Evolutionary conservation across 2,888 invertebrate genomes (phyloP), one percentile per base, ranked within the genome.

Genomic region (Flexamia atlantica): DNA sequence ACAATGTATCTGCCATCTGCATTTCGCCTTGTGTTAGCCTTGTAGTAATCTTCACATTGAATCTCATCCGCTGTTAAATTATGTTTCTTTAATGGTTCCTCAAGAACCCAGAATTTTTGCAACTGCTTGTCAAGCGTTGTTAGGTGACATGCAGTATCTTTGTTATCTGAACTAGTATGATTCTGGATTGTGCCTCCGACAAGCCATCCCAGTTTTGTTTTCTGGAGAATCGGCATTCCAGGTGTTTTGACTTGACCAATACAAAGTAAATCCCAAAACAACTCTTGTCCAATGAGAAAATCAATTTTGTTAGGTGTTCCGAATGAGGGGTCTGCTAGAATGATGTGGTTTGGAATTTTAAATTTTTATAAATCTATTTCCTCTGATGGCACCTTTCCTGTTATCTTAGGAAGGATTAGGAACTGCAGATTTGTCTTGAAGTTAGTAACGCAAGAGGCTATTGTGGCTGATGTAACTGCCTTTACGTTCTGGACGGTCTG

Each of bases 191-290:
- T 80, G 9, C 60, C 80, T 10, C 57, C 80, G 30, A 80, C 36
- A 10, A 80, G 20, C 80, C 80, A 80, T 3, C 80, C 80, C n/a
- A 79, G n/a, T 28, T 50, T 36, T 0, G 53, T 80, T 57, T 53
- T 80, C 20, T 80, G 80, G 1, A 80, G 10, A 17, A 40, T 60
- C n/a, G 80, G 60, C 1, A 60, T 4, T 1, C 80, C 80, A 1
- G 25, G 32, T 30, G 57, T 20, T 40, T 57, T 80, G 10, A 57
- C 4, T 57, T 80, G 53, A 10, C 80, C 80, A 9, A 60, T 60
- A 17, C 80, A 80, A 4, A 80, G 2, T 1, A 80, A 17, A 1
- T 80, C 60, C n/a, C 12, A 53, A 20, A 80, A 80, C n/a, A n/a
- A n/a, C 42, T 80, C 80, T 32, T 53, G 57, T 0, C 80, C 80